These are phyloP conservation scores for Fistularia tabacaria DNA, from an alignment of 2,797 vertebrate genomes.

Conservation along the genomic window DNA sequence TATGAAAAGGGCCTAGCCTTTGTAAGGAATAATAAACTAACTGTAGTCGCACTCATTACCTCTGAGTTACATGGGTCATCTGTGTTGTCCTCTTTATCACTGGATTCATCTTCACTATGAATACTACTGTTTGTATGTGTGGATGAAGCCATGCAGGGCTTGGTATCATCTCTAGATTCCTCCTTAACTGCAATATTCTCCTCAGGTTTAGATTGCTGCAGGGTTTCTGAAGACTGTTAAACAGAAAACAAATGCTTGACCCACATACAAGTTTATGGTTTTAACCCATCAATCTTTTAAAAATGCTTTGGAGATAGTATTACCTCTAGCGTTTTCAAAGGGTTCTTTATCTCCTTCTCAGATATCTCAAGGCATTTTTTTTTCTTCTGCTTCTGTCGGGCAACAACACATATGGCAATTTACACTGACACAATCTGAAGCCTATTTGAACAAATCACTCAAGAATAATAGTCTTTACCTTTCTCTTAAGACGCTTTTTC, in stretches of 20 bases:
- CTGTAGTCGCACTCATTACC: conserved; percentile 35
- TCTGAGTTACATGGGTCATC: conserved; percentile 36
- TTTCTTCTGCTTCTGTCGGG: conserved; percentile 55
- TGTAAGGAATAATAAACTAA: too few species aligned
- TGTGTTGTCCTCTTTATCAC: conserved; percentile 46
- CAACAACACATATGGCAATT: background rate
- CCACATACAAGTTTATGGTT: background rate
- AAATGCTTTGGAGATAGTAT: background rate
- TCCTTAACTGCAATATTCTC: conserved; percentile 10
- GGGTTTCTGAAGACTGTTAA: conserved; percentile 30
- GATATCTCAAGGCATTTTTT: conserved; percentile 44
- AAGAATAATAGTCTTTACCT: conserved; percentile 25
- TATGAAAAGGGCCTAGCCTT: too few species aligned
- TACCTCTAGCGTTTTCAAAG: conserved; percentile 32
- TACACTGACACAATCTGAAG: background rate
- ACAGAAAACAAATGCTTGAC: background rate
- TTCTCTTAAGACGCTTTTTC: conserved; percentile 64
- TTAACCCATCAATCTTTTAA: background rate
- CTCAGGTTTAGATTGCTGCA: conserved; percentile 7
- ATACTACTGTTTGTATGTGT: conserved; percentile 31
- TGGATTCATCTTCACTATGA: conserved; percentile 37
- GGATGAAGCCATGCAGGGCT: too few species aligned
- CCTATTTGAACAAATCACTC: background rate
- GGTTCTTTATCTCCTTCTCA: conserved; percentile 43
- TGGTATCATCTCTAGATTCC: conserved; percentile 18